Percentiles rank a stretch among this genome's conserved stretches.
These are phyloP conservation scores for Chrysocyon brachyurus DNA, from an alignment of 2,797 vertebrate species.

Conservation along the genomic window DNA sequence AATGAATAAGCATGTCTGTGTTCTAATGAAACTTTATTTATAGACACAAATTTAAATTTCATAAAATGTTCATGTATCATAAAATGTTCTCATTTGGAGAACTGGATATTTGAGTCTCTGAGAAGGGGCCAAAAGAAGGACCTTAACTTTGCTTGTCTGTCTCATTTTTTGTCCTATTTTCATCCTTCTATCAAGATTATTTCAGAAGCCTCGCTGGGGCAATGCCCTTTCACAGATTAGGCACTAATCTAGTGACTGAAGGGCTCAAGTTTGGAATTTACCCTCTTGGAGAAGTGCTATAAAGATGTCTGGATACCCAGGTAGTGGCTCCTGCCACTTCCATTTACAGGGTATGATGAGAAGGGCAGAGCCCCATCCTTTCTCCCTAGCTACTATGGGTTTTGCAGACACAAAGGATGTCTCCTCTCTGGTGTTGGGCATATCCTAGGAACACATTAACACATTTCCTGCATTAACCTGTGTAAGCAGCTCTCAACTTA, in stretches of 20 bases:
- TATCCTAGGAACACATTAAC: background rate
- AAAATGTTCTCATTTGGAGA: conserved; percentile 54
- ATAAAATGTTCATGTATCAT: background rate
- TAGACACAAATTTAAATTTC: background rate
- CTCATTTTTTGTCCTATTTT: background rate
- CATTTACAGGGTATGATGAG: background rate
- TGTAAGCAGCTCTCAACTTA: background rate
- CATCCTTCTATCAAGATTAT: conserved; percentile 30
- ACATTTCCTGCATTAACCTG: background rate
- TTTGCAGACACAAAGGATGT: background rate
- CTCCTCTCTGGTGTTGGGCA: background rate
- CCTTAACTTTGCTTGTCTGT: background rate
- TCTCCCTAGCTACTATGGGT: background rate
- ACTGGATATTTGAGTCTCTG: conserved; percentile 22
- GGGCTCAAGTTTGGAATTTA: background rate
- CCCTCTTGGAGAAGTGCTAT: background rate
- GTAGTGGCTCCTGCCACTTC: background rate
- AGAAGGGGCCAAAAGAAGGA: background rate
- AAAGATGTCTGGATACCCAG: background rate
- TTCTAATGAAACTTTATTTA: background rate
- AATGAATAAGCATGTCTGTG: background rate
- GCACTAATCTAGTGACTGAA: background rate
- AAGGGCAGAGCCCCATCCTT: rapidly evolving
- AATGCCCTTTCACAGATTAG: background rate
- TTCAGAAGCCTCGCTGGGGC: background rate